Evolutionary conservation across 2,797 vertebrate genomes (phyloP).

Genomic region (Syndactyla subalaris): DNA sequence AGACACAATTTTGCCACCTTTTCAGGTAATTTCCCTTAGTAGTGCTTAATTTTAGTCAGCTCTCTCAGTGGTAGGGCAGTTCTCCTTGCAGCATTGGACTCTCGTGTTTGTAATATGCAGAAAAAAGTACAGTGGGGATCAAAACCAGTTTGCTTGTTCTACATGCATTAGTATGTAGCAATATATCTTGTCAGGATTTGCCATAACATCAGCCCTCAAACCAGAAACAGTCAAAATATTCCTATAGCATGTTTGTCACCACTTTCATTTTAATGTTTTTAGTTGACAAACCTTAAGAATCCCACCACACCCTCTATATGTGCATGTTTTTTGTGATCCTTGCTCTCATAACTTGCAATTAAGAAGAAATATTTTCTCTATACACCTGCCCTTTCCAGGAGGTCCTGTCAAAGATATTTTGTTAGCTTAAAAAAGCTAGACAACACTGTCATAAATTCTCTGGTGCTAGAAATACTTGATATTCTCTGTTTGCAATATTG

Average conservation of each 20-base stretch:
- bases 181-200: not conserved
- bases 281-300: not conserved
- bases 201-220: not conserved
- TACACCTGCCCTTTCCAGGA: not conserved
- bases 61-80: not conserved
- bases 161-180: not conserved
- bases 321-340: not conserved
- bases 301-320: not conserved
- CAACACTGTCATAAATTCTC: not conserved
- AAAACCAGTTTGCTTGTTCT: not conserved
- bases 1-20: not conserved
- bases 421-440: not conserved
- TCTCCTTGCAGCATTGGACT: not conserved
- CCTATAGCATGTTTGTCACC: not conserved
- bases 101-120: not conserved
- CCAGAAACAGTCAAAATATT: not conserved
- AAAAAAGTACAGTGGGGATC: fast-evolving
- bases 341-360: not conserved
- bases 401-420: not conserved
- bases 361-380: not conserved
- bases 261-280: not conserved
- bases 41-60: not conserved
- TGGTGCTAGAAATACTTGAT: not conserved
- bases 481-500: not conserved
- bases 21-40: not conserved